Percentiles rank a stretch among this genome's conserved stretches.
phyloP scores from a whole-genome alignment of 2,113 vertebrate genomes.

The Zosterops borbonicus region DNA sequence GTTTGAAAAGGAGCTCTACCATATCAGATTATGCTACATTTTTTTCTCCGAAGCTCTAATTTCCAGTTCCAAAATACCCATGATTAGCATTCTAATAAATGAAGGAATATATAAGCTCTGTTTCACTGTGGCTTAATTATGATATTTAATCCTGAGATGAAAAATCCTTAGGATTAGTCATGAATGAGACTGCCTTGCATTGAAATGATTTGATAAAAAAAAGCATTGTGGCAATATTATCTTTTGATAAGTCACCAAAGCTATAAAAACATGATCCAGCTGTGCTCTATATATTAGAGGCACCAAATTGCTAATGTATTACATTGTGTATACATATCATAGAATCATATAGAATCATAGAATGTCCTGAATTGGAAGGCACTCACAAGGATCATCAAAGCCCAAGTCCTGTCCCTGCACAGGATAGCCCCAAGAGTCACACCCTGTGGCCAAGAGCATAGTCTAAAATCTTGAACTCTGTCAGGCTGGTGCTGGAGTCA shows the following conservation, averaged over 20 bases:
- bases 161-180: background rate
- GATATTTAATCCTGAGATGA: background rate
- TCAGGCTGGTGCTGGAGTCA: background rate
- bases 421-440: background rate
- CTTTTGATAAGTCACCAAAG: background rate
- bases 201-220: background rate
- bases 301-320: background rate
- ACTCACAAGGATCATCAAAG: background rate
- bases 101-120: background rate
- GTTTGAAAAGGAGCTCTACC: background rate
- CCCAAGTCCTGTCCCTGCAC: no score
- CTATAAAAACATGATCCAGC: background rate
- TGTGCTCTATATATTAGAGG: background rate
- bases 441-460: no score
- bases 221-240: background rate
- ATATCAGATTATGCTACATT: background rate
- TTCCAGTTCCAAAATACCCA: background rate
- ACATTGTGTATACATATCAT: background rate
- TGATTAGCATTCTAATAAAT: background rate
- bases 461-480: background rate
- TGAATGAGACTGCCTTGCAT: background rate
- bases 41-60: background rate
- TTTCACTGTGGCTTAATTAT: background rate
- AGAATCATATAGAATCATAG: background rate
- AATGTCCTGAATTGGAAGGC: background rate